phyloP scores from a whole-genome alignment of 2,888 invertebrate genomes.

The Poecilus cupreus region DNA sequence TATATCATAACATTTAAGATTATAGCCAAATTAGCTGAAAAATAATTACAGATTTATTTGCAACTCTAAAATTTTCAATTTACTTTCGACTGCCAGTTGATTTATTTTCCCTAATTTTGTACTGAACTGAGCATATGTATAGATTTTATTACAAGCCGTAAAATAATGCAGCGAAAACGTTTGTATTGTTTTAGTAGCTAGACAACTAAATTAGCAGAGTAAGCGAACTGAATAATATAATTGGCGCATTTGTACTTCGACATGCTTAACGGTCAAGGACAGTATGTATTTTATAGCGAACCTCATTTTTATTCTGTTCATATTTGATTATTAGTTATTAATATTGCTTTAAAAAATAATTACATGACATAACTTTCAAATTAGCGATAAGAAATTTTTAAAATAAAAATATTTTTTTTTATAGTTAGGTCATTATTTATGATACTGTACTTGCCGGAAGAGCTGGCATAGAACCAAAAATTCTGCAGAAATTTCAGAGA shows the following conservation, averaged over 20 bases:
- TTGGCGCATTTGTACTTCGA: slow-evolving; percentile 9
- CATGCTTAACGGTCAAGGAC: slow-evolving; percentile 46
- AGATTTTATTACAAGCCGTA: not conserved
- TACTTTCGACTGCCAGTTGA: no score
- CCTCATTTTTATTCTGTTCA: not conserved
- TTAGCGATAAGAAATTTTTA: not conserved
- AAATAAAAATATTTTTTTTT: not conserved
- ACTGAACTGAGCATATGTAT: not conserved
- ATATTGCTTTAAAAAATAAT: not conserved
- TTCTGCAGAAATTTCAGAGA: not conserved
- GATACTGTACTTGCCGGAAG: slow-evolving; percentile 15
- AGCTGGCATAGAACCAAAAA: slow-evolving; percentile 21
- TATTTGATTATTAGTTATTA: not conserved
- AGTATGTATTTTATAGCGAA: slow-evolving; percentile 4
- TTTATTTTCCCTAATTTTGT: no score
- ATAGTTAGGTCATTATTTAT: slow-evolving; percentile 13
- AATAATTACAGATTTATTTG: no score
- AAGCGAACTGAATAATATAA: slow-evolving; percentile 37
- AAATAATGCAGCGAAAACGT: not conserved
- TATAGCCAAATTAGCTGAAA: no score
- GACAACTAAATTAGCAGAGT: slow-evolving; percentile 1
- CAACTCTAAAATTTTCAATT: no score
- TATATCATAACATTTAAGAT: no score
- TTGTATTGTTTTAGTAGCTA: slow-evolving; percentile 9
- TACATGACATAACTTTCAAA: slow-evolving; percentile 1